Conservation (phyloP, 2,888 invertebrate species). For the Drosophila siamana region DNA sequence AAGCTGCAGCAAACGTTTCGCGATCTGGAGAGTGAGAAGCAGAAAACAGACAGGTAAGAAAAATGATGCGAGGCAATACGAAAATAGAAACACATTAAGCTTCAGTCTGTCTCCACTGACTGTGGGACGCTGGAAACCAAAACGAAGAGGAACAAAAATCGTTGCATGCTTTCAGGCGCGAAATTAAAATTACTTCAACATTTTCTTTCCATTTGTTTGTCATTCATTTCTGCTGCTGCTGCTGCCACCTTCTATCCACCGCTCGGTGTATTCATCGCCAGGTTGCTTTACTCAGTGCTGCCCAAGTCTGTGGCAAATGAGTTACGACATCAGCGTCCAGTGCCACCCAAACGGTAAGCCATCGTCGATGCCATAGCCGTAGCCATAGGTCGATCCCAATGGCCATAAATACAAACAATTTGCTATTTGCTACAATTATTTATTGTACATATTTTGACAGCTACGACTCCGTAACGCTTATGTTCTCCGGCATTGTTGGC, state of each 20-base stretch:
- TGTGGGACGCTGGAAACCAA: not conserved
- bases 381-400: constrained; percentile 4
- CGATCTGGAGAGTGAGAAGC: constrained; percentile 96
- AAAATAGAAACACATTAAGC: constrained; percentile 59
- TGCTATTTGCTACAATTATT: constrained; percentile 55
- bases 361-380: constrained; percentile 11
- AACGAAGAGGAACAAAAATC: constrained; percentile 31
- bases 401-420: constrained; percentile 45
- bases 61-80: constrained; percentile 37
- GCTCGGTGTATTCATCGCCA: constrained; percentile 82
- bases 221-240: constrained; percentile 38
- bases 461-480: constrained; percentile 95
- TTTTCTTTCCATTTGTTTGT: constrained; percentile 62
- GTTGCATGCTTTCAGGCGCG: constrained; percentile 62
- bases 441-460: constrained; percentile 85
- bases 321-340: constrained; percentile 95
- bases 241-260: constrained; percentile 4
- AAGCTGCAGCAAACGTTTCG: constrained; percentile 97
- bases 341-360: constrained; percentile 92
- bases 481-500: constrained; percentile 97
- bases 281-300: constrained; percentile 96
- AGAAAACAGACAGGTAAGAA: constrained; percentile 95
- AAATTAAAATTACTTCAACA: constrained; percentile 65
- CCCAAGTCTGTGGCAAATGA: constrained; percentile 98
- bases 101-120: constrained; percentile 1